Conservation (phyloP, 1,140 invertebrate genomes). For the Drosophila ambigua region DNA sequence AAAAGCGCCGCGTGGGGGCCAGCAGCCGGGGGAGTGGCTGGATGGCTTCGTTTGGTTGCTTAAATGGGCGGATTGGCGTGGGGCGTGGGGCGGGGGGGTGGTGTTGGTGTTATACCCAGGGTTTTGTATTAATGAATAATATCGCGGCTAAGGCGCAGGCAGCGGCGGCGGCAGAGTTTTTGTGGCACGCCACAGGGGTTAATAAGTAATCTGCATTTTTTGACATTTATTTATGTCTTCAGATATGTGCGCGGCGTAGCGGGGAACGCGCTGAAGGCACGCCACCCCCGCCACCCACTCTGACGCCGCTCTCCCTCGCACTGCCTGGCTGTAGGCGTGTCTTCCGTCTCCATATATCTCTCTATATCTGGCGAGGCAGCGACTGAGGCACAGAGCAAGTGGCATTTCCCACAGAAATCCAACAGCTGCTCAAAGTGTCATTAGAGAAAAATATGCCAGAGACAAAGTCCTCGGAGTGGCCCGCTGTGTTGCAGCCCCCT, state of each 20-base stretch:
- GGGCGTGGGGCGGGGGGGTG: background rate
- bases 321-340: no score
- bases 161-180: constrained; percentile 21
- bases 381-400: constrained; percentile 1
- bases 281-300: no score
- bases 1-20: constrained; percentile 66
- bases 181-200: constrained; percentile 82
- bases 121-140: constrained; percentile 82
- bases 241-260: constrained; percentile 66
- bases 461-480: background rate
- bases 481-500: no score
- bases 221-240: constrained; percentile 84
- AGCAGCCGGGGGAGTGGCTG: constrained; percentile 4
- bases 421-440: constrained; percentile 79
- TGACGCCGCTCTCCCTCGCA: no score
- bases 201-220: constrained; percentile 84
- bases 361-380: background rate
- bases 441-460: constrained; percentile 65
- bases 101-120: constrained; percentile 21
- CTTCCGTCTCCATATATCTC: background rate
- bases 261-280: no score
- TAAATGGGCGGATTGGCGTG: constrained; percentile 14
- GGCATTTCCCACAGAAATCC: constrained; percentile 54
- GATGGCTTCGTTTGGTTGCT: background rate
- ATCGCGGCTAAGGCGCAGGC: constrained; percentile 69